These are phyloP conservation scores for Siphlonurus alternatus DNA, from an alignment of 2,888 invertebrate genomes.

Conservation along the genomic window DNA sequence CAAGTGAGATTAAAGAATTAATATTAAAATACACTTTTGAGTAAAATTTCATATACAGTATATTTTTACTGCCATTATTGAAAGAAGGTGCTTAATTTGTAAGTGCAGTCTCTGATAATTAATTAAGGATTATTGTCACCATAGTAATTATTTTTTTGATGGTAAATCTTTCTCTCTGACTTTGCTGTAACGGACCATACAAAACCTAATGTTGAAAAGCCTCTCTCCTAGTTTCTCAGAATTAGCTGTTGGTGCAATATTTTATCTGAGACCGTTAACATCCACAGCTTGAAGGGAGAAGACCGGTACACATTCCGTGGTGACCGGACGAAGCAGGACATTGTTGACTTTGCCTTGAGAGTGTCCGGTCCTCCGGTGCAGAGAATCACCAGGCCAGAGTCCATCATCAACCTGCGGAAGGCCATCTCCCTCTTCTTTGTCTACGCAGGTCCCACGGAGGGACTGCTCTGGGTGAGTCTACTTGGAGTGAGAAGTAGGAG, in stretches of 20 bases:
- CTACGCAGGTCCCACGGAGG: constrained; percentile 62
- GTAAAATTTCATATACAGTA: too few relatives aligned
- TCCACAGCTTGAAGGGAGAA: constrained; percentile 60
- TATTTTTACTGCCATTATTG: too few relatives aligned
- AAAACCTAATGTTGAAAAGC: too few relatives aligned
- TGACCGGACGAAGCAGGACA: constrained; percentile 74
- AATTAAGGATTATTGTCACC: too few relatives aligned
- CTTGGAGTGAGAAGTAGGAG: constrained; percentile 6
- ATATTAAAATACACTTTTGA: too few relatives aligned
- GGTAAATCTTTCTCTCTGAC: too few relatives aligned
- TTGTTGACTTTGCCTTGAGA: constrained; percentile 75
- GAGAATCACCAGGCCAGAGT: constrained; percentile 57
- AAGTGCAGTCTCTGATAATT: neutral
- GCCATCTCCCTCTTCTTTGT: constrained; percentile 72
- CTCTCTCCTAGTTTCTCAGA: neutral
- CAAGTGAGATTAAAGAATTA: too few relatives aligned
- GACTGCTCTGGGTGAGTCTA: constrained; percentile 50
- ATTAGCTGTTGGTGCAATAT: too few relatives aligned
- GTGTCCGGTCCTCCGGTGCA: constrained; percentile 81
- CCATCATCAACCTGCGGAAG: constrained; percentile 55
- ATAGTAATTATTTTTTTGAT: too few relatives aligned
- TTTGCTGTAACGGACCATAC: too few relatives aligned
- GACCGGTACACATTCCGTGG: constrained; percentile 58
- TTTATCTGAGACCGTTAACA: too few relatives aligned
- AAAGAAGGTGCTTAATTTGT: too few relatives aligned